Base-by-base conservation (phyloP, 1,140 invertebrate species). In the Drosophila saltans region DNA sequence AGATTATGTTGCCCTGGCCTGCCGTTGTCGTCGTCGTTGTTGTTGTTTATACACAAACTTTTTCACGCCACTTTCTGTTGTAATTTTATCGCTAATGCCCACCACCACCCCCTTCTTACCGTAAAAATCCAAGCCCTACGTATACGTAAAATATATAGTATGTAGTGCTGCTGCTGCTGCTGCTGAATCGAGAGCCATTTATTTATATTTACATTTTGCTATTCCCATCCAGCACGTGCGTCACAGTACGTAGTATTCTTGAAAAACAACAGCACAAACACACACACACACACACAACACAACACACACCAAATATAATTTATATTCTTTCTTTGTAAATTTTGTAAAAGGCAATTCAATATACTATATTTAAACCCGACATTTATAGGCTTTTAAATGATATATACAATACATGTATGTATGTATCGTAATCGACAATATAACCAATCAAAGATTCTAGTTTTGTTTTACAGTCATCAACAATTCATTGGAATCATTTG, bases 21-120 rank as follows among this genome's bases (percentile, higher is more conserved):
- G 6, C 6, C 33, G 33, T 36, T 36, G 4, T 74, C 24, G 45
- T 48, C 11, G 45, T 7, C 16, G 16, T 48, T 10, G 45, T 59
- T 66, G 39, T 69, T 56, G 30, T 40, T 40, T 40, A 40, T 40
- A 40, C 9, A 40, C 39, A 16, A 43, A 43, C 45, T 21, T 52
- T 52, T 52, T 52, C 21, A 21, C 61, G 26, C 57, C 45, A 52
- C 45, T 52, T 52, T 26, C 45, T 64, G 76, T 81, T 78, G 81
- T 74, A 78, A 73, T 84, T 80, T 74, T 75, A 75, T 75, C 65
- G 73, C 21, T 52, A 40, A 60, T 40, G 45, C 45, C 8, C 28
- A 30, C 28, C 28, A 30, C 28, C 28, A 30, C 28, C 28, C 2
- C 28, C 28, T 30, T 0, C 28, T 30, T 30, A 21, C 45, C 45